A percentile compares a stretch with the other conserved stretches of the same genome.
Conservation (phyloP, 2,113 vertebrate species). For the Gobio gobio region DNA sequence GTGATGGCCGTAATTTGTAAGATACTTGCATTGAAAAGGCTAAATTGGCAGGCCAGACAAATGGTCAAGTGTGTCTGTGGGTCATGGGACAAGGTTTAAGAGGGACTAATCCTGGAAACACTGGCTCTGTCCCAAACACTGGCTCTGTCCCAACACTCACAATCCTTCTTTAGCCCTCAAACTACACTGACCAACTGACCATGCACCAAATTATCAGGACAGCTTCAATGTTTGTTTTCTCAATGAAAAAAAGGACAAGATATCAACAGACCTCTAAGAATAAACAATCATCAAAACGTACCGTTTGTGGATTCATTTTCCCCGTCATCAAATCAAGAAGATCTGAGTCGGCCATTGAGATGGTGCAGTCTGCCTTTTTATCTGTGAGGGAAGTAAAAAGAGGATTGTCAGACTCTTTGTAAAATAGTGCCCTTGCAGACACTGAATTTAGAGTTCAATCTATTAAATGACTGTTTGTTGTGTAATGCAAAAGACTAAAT, state of each 20-base stretch:
- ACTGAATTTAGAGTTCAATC: not conserved
- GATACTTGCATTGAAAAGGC: not conserved
- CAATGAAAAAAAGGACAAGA: not conserved
- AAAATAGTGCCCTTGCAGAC: not conserved
- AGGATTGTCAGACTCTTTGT: not conserved
- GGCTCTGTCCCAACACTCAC: not conserved
- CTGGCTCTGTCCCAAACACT: not conserved
- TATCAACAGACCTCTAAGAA: not conserved
- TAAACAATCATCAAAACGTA: conserved; percentile 68
- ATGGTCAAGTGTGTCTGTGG: not conserved
- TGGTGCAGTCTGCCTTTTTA: conserved; percentile 88
- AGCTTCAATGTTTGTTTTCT: not conserved
- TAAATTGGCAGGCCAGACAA: not conserved
- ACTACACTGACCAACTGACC: not conserved
- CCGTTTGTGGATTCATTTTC: conserved; percentile 88
- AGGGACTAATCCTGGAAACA: not conserved
- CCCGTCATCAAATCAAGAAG: conserved; percentile 90
- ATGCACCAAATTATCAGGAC: not conserved
- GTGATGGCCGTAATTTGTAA: not conserved
- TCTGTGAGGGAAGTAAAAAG: conserved; percentile 68
- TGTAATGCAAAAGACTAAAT: not conserved
- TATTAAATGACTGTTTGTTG: not conserved
- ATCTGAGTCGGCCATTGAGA: conserved; percentile 86
- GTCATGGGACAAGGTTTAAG: not conserved
- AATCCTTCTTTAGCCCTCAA: not conserved